phyloP scores from a whole-genome alignment of 2,797 vertebrate species.

The Ispidina picta region DNA sequence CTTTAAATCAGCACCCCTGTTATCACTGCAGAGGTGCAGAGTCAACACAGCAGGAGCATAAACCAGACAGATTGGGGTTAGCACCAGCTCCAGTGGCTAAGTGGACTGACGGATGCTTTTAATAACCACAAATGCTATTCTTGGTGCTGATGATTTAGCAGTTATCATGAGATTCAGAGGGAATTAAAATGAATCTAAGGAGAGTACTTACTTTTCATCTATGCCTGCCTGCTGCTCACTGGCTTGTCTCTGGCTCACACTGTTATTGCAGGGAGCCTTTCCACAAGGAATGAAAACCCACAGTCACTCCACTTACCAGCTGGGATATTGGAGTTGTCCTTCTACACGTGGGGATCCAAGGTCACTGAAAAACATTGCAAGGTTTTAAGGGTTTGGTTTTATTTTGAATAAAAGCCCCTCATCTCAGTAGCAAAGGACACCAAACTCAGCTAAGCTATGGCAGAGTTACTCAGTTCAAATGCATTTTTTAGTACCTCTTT shows the following conservation, averaged over 20 bases:
- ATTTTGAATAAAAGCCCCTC: background rate
- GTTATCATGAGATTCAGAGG: background rate
- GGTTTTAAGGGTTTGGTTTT: background rate
- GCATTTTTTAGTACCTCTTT: background rate
- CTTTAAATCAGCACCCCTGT: background rate
- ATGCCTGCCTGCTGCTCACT: background rate
- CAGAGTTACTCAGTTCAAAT: background rate
- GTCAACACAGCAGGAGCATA: background rate
- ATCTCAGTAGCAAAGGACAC: background rate
- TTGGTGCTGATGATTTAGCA: slow-evolving; percentile 13
- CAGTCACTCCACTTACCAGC: background rate
- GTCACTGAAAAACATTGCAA: background rate
- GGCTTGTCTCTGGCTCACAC: background rate
- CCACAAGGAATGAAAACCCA: background rate
- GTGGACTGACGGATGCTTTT: slow-evolving; percentile 33
- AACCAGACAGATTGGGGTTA: slow-evolving; percentile 2
- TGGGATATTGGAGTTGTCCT: background rate
- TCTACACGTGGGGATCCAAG: background rate
- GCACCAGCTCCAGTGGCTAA: background rate
- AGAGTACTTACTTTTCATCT: background rate
- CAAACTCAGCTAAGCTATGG: background rate
- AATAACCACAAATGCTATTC: slow-evolving; percentile 11
- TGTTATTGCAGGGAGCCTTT: background rate
- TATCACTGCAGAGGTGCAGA: background rate
- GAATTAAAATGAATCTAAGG: slow-evolving; percentile 10